Base-by-base conservation (phyloP, 2,113 vertebrate species). In the Triplophysa tibetana region DNA sequence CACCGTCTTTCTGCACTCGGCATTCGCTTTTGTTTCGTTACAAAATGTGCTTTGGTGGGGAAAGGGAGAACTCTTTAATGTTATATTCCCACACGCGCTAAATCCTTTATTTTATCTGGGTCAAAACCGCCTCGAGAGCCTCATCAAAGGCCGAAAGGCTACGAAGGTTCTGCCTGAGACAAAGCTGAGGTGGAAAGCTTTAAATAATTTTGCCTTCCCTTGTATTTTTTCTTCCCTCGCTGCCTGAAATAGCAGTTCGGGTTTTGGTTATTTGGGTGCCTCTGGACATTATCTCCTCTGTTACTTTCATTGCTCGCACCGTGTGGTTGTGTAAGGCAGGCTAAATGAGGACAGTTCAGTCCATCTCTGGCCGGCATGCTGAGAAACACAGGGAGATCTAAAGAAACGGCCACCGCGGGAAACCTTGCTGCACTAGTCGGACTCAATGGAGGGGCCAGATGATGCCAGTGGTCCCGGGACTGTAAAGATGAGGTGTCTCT, bases 41-140 rank as follows among this genome's bases (percentile, higher is more conserved):
- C 75, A 62, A 86, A 82, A 82, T 85, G 48, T 80, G 73, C 83
- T 83, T 80, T 54, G 52, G 24, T 54, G 43, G 69, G 58, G 58
- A 33, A 61, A 7, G 12, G 13, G 68, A 70, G 75, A 68, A 62
- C 81, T 85, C 88, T 91, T 90, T 90, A 88, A 89, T 90, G 81
- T 85, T 75, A 83, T 88, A 84, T 90, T 90, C 89, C 88, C 83
- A 64, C 85, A 88, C 73, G 89, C 83, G 83, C 85, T 82, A 89
- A 88, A 87, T 90, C 85, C 88, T 90, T 89, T 91, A 87, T 87
- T 87, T 88, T 90, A 88, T 90, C 88, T 91, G 89, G 91, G 88
- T 92, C 91, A 89, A 87, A 88, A 87, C 87, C 78, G 82, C 87
- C 89, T 88, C 88, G 76, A 82, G 81, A 90, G 89, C 85, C 89